phyloP scores from a whole-genome alignment of 2,888 invertebrate species.

The Cyrtodaria siliqua region DNA sequence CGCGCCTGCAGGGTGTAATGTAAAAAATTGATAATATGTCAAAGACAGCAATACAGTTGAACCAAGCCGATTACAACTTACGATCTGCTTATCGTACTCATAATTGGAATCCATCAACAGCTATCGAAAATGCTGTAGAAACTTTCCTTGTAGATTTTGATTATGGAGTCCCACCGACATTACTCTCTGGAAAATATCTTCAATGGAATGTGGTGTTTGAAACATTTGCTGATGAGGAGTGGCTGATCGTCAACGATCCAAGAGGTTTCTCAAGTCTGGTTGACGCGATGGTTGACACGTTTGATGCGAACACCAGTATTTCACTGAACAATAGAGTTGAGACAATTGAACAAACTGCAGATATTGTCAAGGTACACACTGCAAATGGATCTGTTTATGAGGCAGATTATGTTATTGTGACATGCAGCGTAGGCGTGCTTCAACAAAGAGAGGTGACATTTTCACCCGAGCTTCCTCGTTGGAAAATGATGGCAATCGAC shows the following conservation, averaged over 20 bases:
- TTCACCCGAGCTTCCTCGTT: slow-evolving; percentile 42
- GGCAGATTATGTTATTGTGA: slow-evolving; percentile 54
- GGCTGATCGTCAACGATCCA: slow-evolving; percentile 31
- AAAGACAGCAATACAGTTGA: neutral
- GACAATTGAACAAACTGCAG: slow-evolving; percentile 27
- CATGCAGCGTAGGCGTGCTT: slow-evolving; percentile 63
- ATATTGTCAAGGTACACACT: slow-evolving; percentile 37
- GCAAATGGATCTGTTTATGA: slow-evolving; percentile 23
- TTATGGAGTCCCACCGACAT: slow-evolving; percentile 17
- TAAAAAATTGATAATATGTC: neutral
- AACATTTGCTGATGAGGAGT: slow-evolving; percentile 20
- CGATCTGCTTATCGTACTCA: slow-evolving; percentile 21
- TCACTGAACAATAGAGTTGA: slow-evolving; percentile 37
- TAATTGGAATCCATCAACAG: slow-evolving; percentile 31
- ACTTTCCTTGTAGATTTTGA: slow-evolving; percentile 30
- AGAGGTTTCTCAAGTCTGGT: slow-evolving; percentile 32
- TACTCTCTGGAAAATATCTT: slow-evolving; percentile 34
- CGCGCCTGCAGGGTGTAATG: slow-evolving; percentile 6
- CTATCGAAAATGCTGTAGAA: slow-evolving; percentile 39
- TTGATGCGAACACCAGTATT: slow-evolving; percentile 18
- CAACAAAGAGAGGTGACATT: slow-evolving; percentile 48
- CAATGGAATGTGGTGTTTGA: slow-evolving; percentile 20
- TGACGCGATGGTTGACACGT: slow-evolving; percentile 6
- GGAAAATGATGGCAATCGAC: slow-evolving; percentile 47
- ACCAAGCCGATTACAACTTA: slow-evolving; percentile 23